phyloP scores from a whole-genome alignment of 2,797 vertebrate genomes.

The Lagorchestes hirsutus region DNA sequence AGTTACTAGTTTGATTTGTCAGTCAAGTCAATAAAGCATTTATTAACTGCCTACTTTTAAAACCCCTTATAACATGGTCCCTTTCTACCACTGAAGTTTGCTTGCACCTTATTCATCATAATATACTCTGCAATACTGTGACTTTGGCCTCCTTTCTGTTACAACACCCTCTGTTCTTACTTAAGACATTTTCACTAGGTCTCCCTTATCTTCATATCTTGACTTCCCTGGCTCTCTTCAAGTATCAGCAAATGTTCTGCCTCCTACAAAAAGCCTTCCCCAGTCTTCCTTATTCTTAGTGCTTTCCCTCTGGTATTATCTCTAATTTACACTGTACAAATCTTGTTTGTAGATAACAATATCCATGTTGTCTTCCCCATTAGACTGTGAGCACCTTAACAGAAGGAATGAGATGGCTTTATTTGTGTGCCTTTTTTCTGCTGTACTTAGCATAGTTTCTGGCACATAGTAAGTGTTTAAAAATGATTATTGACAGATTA shows the following conservation, averaged over 20 bases:
- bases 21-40: not conserved
- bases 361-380: not conserved
- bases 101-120: not conserved
- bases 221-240: not conserved
- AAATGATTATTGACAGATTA: not conserved
- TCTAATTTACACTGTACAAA: not conserved
- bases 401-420: not conserved
- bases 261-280: not conserved
- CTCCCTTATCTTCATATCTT: not conserved
- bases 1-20: not conserved
- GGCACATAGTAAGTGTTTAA: not conserved
- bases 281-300: not conserved
- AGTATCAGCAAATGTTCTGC: not conserved
- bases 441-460: not conserved
- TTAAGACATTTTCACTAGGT: not conserved
- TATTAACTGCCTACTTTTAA: not conserved
- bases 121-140: not conserved
- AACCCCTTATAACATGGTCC: not conserved
- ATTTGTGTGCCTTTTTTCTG: not conserved
- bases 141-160: not conserved
- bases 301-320: not conserved
- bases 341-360: not conserved
- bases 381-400: not conserved
- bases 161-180: not conserved
- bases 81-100: not conserved